These are phyloP conservation scores for Palythoa grandiflora DNA, from an alignment of 92 coral and sea anemone genomes.

Conservation along the genomic window DNA sequence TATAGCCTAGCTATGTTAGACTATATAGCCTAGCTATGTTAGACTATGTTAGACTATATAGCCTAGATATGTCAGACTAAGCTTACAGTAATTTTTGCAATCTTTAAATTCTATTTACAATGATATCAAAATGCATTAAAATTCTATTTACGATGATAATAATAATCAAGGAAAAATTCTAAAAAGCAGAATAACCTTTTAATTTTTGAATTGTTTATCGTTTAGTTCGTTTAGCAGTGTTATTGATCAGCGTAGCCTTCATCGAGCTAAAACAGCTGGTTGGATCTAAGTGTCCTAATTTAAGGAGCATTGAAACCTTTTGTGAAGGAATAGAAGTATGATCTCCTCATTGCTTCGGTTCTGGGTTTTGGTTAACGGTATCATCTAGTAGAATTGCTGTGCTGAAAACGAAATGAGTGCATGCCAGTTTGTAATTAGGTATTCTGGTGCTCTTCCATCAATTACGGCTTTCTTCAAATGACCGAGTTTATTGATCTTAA, in stretches of 20 bases:
- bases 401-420: neutral
- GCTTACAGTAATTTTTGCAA: no score
- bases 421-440: neutral
- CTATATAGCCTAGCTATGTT: no score
- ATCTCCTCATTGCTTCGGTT: neutral
- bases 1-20: no score
- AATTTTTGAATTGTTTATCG: no score
- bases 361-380: neutral
- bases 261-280: neutral
- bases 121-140: no score
- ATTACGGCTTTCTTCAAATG: neutral
- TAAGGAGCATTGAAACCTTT: neutral
- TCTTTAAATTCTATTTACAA: no score
- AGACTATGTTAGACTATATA: no score
- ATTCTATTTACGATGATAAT: no score
- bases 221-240: no score
- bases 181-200: no score
- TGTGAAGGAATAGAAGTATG: neutral
- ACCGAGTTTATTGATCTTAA: conserved; percentile 10
- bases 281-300: neutral
- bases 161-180: no score
- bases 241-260: neutral
- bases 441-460: neutral
- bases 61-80: no score
- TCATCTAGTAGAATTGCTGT: neutral